A percentile compares a stretch with the other conserved stretches of the same genome.
Conservation (phyloP, 2,797 vertebrate genomes). For the Liparis tanakae region DNA sequence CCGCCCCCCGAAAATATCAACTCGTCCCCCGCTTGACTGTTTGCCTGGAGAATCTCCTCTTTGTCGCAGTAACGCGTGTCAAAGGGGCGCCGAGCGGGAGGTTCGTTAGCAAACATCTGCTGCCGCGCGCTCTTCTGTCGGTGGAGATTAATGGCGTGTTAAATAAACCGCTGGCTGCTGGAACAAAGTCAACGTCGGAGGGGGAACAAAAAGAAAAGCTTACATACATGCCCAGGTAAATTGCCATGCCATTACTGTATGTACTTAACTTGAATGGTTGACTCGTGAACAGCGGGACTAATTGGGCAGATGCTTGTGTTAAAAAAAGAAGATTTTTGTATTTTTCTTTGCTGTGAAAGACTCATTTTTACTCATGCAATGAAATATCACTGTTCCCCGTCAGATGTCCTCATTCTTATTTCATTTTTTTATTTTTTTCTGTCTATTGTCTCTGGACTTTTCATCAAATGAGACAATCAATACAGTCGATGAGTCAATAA, state of each 20-base stretch:
- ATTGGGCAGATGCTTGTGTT: conserved; percentile 42
- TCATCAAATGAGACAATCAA: conserved; percentile 85
- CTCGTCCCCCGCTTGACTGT: conserved; percentile 26
- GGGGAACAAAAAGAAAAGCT: conserved; percentile 46
- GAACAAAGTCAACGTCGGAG: conserved; percentile 81
- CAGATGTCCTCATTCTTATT: conserved; percentile 29
- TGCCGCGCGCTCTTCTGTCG: conserved; percentile 73
- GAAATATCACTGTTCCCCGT: conserved; percentile 50
- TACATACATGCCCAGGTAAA: conserved; percentile 67
- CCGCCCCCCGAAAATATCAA: conserved; percentile 13
- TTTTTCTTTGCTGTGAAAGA: conserved; percentile 55
- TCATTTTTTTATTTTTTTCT: conserved; percentile 30
- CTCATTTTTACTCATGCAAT: conserved; percentile 65
- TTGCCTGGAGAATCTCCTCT: conserved; percentile 52
- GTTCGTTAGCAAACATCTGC: conserved; percentile 85
- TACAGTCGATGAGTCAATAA: conserved; percentile 84
- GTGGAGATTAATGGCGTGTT: conserved; percentile 84
- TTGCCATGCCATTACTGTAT: conserved; percentile 67
- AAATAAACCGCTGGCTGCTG: conserved; percentile 75
- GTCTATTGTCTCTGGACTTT: conserved; percentile 77
- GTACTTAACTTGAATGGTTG: conserved; percentile 65
- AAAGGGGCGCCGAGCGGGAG: conserved; percentile 67
- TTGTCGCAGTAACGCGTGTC: conserved; percentile 66
- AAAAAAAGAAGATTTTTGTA: no score
- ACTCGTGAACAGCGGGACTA: conserved; percentile 44